Evolutionary conservation across 1,140 invertebrate species (phyloP).

Genomic region (Lethrus apterus): DNA sequence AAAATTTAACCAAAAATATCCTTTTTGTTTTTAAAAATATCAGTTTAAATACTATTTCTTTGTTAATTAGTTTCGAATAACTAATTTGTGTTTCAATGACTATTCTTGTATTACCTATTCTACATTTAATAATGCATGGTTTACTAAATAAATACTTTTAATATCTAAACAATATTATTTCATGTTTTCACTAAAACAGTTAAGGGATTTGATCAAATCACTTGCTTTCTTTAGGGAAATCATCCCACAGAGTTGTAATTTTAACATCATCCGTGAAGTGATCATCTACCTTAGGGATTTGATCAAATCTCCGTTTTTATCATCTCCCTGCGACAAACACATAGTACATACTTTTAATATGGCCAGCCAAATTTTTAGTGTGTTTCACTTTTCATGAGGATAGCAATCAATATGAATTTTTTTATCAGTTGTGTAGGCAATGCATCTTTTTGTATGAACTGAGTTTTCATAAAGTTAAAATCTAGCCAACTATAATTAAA

Average conservation of each 20-base stretch:
- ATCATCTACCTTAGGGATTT: slow-evolving; percentile 16
- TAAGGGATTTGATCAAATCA: slow-evolving; percentile 14
- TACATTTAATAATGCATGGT: too few species aligned
- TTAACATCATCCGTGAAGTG: slow-evolving; percentile 16
- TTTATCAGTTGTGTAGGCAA: too few species aligned
- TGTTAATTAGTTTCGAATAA: background rate
- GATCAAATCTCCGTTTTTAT: slow-evolving; percentile 11
- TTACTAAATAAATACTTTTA: too few species aligned
- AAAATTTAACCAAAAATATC: slow-evolving; percentile 2
- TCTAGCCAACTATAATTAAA: too few species aligned
- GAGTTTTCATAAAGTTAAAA: too few species aligned
- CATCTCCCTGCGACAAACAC: slow-evolving; percentile 11
- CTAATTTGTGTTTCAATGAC: background rate
- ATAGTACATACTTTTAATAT: background rate
- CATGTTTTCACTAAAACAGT: slow-evolving; percentile 16
- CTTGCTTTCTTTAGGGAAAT: slow-evolving; percentile 17
- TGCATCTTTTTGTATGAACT: too few species aligned
- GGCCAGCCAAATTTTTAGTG: too few species aligned
- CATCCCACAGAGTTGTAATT: slow-evolving; percentile 12
- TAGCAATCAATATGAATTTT: too few species aligned
- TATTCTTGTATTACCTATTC: too few species aligned
- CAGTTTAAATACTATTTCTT: too few species aligned
- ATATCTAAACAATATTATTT: background rate
- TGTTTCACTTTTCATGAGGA: too few species aligned
- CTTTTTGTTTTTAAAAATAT: slow-evolving; percentile 1